Conservation (phyloP, 2,113 vertebrate genomes). For the Cochlearius cochlearius region DNA sequence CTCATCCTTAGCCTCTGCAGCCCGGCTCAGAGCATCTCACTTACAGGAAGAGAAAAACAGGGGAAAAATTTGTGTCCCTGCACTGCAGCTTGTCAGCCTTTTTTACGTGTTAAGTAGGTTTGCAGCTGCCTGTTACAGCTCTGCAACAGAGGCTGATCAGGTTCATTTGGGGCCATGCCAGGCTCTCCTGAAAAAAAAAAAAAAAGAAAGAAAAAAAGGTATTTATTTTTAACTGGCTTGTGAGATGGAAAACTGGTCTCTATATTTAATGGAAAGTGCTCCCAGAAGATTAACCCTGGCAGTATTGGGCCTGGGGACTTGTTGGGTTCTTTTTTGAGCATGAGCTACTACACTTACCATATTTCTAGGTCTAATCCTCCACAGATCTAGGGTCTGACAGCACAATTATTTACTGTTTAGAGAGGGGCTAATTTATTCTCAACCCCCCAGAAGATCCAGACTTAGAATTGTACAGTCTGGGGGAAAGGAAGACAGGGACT, state of each 20-base stretch:
- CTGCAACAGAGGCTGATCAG: not conserved
- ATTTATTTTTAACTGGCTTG: conserved; percentile 20
- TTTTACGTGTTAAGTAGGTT: not conserved
- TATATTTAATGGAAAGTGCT: conserved; percentile 20
- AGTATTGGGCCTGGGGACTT: not conserved
- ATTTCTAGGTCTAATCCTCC: not conserved
- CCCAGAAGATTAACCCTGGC: not conserved
- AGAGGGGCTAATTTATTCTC: not conserved
- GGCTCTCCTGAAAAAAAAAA: not conserved
- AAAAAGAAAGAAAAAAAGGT: not conserved
- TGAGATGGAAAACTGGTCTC: conserved; percentile 35
- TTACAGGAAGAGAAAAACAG: not conserved
- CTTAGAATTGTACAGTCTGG: not conserved
- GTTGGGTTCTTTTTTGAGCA: not conserved
- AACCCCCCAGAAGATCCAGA: not conserved
- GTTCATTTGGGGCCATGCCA: not conserved
- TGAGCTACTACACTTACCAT: not conserved
- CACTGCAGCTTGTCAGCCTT: not conserved
- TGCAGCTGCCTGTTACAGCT: not conserved
- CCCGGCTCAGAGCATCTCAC: not conserved
- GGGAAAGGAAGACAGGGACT: not conserved
- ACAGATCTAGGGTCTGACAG: not conserved
- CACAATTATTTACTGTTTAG: not conserved
- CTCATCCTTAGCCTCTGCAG: not conserved
- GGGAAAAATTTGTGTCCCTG: not conserved